Percentiles rank a stretch among this genome's conserved stretches.
phyloP scores from a whole-genome alignment of 2,888 invertebrate genomes.

The Hirtodrosophila alboralis region DNA sequence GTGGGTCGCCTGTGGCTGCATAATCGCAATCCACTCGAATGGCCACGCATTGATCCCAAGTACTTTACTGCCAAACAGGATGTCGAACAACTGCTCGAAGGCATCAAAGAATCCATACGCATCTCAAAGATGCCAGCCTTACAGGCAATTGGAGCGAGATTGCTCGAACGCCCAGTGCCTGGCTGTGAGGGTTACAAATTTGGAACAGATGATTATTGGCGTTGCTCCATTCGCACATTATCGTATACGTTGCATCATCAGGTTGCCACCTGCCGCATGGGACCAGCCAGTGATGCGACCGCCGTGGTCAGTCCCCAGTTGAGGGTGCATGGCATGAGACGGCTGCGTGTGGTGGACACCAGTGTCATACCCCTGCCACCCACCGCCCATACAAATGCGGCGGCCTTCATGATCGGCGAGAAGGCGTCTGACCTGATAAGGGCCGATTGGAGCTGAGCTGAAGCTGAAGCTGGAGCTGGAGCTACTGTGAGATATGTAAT shows the following conservation, averaged over 20 bases:
- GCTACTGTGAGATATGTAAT: conserved; percentile 25
- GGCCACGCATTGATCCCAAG: conserved; percentile 87
- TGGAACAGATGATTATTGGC: conserved; percentile 89
- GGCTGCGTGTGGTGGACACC: conserved; percentile 88
- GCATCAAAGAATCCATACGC: conserved; percentile 86
- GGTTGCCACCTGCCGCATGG: conserved; percentile 90
- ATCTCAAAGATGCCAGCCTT: conserved; percentile 87
- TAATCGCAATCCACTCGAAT: conserved; percentile 86
- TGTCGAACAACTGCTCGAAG: conserved; percentile 85
- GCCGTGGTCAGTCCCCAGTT: conserved; percentile 88
- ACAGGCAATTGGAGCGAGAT: conserved; percentile 85
- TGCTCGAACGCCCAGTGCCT: conserved; percentile 85
- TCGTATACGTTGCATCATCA: conserved; percentile 88
- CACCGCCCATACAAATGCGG: conserved; percentile 89
- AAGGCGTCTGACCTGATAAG: conserved; percentile 88
- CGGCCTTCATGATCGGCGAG: conserved; percentile 89
- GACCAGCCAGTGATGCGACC: conserved; percentile 86
- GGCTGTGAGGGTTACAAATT: conserved; percentile 85
- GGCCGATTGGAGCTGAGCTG: conserved; percentile 50
- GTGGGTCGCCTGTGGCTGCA: conserved; percentile 88
- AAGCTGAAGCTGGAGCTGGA: background rate
- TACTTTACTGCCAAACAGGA: conserved; percentile 85
- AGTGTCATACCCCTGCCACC: conserved; percentile 88
- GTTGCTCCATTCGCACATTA: conserved; percentile 87
- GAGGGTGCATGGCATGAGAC: conserved; percentile 86